Evolutionary conservation across 30 jellyfish, hydroid and myxozoan species (phyloP), one percentile per base, ranked within the genome.

Genomic region (Aurelia sp.): DNA sequence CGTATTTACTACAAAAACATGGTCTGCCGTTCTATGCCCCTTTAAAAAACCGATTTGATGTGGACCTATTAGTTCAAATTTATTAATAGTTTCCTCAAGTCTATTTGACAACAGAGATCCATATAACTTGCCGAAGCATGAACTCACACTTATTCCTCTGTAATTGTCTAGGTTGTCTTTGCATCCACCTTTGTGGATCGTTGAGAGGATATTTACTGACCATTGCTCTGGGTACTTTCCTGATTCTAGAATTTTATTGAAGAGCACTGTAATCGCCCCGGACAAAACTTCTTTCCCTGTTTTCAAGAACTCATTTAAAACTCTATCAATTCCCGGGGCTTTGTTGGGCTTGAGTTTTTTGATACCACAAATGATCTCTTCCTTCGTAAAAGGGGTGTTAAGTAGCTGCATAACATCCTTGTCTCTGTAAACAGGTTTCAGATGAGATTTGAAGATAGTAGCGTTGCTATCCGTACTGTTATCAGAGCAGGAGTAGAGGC

Each of bases 61-160:
- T 65, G 52, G 57, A 0, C 50, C 76, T 4, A 65, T 65, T 8
- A 65, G 20, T 19, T 24, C 52, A 16, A 65, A 65, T 24, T 12
- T 4, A 6, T 16, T 65, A 65, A 65, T 65, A 4, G 76, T 65
- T 30, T 65, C 3, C 15, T 65, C 76, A 12, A 65, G 57, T 65
- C 76, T 19, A 8, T 16, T 17, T 8, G 52, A 12, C 15, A 65
- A 5, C 15, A 65, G 11, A 5, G 9, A 19, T 4, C 76, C 76
- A 65, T 8, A 16, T 13, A 65, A 16, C 47, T 65, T 65, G 11
- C 76, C 50, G 8, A 65, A 65, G 47, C 76, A 65, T 9, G 76
- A 65, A 12, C 76, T 16, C 4, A 12, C 76, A 65, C 76, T 78
- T 12, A 78, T 78, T 16, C 67, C 88, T 68, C 78, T 60, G 47